Conservation (phyloP, 92 coral and sea anemone genomes). For the Montipora capitata region DNA sequence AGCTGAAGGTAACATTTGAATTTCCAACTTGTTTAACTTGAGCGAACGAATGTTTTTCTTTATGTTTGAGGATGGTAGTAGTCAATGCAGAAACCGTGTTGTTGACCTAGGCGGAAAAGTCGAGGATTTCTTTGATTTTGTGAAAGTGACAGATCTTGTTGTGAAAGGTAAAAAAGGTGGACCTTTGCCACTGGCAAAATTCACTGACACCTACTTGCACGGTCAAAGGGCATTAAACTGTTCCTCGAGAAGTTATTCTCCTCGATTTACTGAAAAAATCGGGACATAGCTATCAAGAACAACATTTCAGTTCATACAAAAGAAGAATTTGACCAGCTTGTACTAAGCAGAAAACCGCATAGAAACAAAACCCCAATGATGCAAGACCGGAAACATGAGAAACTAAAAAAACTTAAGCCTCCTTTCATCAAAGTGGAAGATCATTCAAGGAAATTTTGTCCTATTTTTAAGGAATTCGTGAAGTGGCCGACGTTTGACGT, state of each 20-base stretch:
- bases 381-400: conserved; percentile 10
- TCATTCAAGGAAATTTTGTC: conserved; percentile 53
- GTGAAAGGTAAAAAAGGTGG: not conserved
- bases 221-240: conserved; percentile 50
- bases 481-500: conserved; percentile 35
- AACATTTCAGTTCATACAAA: conserved; percentile 22
- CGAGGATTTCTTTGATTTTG: conserved; percentile 47
- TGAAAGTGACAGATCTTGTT: conserved; percentile 38
- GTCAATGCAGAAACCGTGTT: not conserved
- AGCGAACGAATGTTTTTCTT: not conserved
- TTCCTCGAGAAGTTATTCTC: conserved; percentile 15
- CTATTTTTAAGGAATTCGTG: conserved; percentile 46
- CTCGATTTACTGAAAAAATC: conserved; percentile 6
- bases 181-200: conserved; percentile 1
- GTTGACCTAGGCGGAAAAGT: conserved; percentile 49
- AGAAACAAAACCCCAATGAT: not conserved
- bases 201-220: conserved; percentile 12
- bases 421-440: conserved; percentile 66
- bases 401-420: conserved; percentile 30
- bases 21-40: not conserved
- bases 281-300: not conserved
- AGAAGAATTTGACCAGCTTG: not conserved
- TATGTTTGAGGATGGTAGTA: not conserved
- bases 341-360: not conserved
- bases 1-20: not conserved